phyloP scores from a whole-genome alignment of 2,113 vertebrate genomes.

The Tringa solitaria region DNA sequence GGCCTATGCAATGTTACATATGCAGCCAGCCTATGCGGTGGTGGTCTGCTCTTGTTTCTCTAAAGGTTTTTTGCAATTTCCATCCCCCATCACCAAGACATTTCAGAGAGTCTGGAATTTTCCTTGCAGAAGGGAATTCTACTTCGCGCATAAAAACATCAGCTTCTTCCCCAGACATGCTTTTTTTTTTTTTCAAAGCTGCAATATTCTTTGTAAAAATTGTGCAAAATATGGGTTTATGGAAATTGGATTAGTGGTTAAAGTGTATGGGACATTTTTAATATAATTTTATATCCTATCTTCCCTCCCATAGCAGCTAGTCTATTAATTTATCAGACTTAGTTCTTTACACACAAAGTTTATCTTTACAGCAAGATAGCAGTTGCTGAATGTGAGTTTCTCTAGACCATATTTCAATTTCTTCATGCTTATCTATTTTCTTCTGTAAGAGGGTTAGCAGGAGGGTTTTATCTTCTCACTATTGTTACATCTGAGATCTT shows the following conservation, averaged over 20 bases:
- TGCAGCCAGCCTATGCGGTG: not conserved
- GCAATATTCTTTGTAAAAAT: not conserved
- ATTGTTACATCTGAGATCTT: not conserved
- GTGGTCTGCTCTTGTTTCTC: not conserved
- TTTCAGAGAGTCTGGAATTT: not conserved
- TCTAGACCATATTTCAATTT: conserved; percentile 46
- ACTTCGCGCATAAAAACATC: not conserved
- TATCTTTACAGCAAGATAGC: conserved; percentile 27
- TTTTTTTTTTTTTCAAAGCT: not conserved
- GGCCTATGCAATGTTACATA: not conserved
- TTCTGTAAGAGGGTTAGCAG: conserved; percentile 14
- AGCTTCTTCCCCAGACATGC: not conserved
- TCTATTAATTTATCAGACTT: conserved; percentile 41
- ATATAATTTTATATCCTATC: not conserved
- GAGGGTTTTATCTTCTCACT: not conserved
- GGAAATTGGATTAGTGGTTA: not conserved
- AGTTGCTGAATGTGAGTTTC: not conserved
- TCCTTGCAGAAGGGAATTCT: not conserved
- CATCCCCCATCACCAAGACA: no score
- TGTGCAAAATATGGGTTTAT: not conserved
- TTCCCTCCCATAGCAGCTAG: not conserved
- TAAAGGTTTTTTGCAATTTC: not conserved
- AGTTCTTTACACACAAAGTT: conserved; percentile 2
- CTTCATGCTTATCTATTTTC: conserved; percentile 13
- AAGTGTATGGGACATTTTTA: conserved; percentile 6